Evolutionary conservation across 2,888 invertebrate genomes (phyloP), one percentile per base, ranked within the genome.

Genomic region (Andrena chrysosceles): DNA sequence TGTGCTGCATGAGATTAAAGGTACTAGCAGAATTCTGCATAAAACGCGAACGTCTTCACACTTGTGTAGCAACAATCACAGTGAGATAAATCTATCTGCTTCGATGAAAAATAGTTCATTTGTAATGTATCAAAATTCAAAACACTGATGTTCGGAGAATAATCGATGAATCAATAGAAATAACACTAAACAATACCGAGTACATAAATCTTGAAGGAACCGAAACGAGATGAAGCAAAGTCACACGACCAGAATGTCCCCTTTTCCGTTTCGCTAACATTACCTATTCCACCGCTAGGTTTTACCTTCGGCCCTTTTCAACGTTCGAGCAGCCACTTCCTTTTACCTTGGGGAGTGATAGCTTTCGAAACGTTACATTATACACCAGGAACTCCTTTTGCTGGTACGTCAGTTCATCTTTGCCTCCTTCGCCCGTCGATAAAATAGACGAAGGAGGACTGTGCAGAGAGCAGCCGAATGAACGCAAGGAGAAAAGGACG

Each of bases 311-410:
- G 49, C 71, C 60, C 71, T 76, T 78, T 72, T 79, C 83, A 77
- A 60, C 63, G 63, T 48, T 33, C 67, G 63, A 67, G 20, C 71
- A 68, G 59, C 66, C 69, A 29, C 59, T 67, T 73, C 77, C 77
- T 72, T 75, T 83, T 77, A 83, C 77, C 75, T 73, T 16, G 20
- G 60, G 71, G 71, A 83, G 83, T 87, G 88, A 89, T 88, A 78
- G 89, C 89, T 88, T 88, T 87, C 81, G 77, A 84, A 89, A 87
- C 78, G 83, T 73, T 81, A 80, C 81, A 81, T 81, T 81, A 81
- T 73, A 85, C 75, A 84, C 85, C 52, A 49, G 81, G 60, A 81
- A 75, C 79, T 75, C 68, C 71, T 82, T 77, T 77, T 54, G 72
- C 79, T 70, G 67, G 73, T 23, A 70, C 66, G 35, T 59, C 74